Percentiles rank a stretch among this genome's conserved stretches.
These are phyloP conservation scores for Lasioglossum pauxillum DNA, from an alignment of 2,888 invertebrate genomes.

Conservation along the genomic window DNA sequence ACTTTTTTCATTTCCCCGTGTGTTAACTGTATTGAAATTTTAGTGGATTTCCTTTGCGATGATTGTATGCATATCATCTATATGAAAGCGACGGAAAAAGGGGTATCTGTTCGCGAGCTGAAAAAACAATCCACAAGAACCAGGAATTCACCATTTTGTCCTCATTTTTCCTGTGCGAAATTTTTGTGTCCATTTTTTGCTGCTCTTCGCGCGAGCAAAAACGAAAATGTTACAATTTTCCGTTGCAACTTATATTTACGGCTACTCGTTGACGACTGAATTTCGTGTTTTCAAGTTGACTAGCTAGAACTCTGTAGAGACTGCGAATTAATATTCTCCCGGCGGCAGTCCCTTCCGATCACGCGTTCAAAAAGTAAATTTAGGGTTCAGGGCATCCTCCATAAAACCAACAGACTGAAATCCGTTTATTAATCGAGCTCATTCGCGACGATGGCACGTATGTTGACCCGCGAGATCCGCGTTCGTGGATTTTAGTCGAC, in stretches of 20 bases:
- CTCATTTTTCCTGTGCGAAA: background rate
- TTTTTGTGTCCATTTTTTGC: background rate
- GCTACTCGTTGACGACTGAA: background rate
- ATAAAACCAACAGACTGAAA: background rate
- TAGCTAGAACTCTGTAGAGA: background rate
- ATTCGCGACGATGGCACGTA: background rate
- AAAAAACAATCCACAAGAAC: background rate
- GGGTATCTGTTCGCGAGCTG: background rate
- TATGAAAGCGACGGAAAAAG: background rate
- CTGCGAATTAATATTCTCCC: background rate
- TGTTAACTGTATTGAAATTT: background rate
- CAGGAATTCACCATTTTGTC: background rate
- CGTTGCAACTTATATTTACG: background rate
- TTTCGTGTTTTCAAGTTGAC: background rate
- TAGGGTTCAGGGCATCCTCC: background rate
- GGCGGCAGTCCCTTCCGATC: background rate
- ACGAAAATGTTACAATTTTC: background rate
- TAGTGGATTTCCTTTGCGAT: background rate
- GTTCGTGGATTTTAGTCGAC: background rate
- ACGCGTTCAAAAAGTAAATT: background rate
- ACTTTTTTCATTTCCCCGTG: constrained; percentile 19
- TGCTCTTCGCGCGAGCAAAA: background rate
- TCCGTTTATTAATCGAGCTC: background rate
- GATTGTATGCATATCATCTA: too few species aligned
- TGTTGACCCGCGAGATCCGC: background rate